Percentiles rank a stretch among this genome's conserved stretches.
Conservation (phyloP, 2,113 vertebrate genomes). For the Erpornis zantholeuca region DNA sequence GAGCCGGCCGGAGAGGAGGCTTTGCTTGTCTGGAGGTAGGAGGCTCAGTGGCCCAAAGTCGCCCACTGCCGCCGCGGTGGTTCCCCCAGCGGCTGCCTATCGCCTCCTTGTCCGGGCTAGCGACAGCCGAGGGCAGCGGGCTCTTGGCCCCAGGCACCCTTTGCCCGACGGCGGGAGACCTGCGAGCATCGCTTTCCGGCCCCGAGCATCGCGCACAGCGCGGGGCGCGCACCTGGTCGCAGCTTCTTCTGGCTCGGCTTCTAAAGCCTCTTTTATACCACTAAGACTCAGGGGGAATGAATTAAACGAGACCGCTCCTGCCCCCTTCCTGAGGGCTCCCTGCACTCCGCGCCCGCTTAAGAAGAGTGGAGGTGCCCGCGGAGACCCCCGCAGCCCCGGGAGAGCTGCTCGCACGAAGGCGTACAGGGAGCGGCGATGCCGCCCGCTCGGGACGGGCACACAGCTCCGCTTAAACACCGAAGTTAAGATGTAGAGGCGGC, state of each 20-base stretch:
- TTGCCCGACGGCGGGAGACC: no score
- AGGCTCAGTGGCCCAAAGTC: neutral
- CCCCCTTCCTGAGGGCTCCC: neutral
- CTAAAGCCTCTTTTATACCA: neutral
- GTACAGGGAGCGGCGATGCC: fast-evolving
- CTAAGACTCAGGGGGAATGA: neutral
- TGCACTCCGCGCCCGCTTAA: neutral
- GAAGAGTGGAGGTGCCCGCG: neutral
- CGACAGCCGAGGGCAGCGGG: neutral
- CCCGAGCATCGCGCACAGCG: neutral
- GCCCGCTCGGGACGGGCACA: neutral
- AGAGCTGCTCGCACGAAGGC: fast-evolving
- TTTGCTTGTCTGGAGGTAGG: neutral
- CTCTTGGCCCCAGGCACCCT: no score
- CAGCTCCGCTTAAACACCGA: neutral
- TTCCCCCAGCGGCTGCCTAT: neutral
- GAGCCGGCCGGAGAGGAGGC: no score
- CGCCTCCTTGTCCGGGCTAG: neutral
- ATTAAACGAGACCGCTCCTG: no score
- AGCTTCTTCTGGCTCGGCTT: neutral
- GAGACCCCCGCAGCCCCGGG: neutral
- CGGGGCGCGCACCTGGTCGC: no score
- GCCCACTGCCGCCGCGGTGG: no score
- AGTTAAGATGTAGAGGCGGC: neutral
- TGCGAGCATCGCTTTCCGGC: neutral